phyloP scores from a whole-genome alignment of 2,113 vertebrate genomes.

The Rhabdornis inornatus region DNA sequence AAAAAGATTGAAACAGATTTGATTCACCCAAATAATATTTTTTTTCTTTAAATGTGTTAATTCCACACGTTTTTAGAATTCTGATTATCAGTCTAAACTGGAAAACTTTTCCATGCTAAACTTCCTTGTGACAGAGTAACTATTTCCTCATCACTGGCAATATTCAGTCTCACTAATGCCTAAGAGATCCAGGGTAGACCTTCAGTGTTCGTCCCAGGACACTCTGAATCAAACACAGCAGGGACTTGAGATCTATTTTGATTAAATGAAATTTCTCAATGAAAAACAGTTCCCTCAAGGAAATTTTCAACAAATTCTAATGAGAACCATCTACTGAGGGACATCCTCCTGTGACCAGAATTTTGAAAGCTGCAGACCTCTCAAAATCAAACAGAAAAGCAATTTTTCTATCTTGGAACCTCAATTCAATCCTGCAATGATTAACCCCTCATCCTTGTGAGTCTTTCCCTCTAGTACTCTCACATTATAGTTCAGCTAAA shows the following conservation, averaged over 20 bases:
- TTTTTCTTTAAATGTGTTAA: not conserved
- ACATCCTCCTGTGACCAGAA: conserved; percentile 8
- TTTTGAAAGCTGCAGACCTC: conserved; percentile 40
- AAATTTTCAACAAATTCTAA: conserved; percentile 40
- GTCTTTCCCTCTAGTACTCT: conserved; percentile 32
- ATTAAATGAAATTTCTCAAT: conserved; percentile 29
- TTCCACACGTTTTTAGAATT: not conserved
- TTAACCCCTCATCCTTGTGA: conserved; percentile 65
- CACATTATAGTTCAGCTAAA: conserved; percentile 63
- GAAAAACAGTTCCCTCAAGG: not conserved
- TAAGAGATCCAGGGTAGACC: not conserved
- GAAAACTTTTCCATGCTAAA: not conserved
- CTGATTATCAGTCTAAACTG: not conserved
- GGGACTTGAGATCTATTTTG: not conserved
- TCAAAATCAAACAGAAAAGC: conserved; percentile 62
- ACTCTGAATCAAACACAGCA: not conserved
- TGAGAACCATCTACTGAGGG: conserved; percentile 6
- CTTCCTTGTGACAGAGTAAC: not conserved
- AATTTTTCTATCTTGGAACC: conserved; percentile 52
- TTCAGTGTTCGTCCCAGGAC: not conserved
- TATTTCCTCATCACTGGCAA: not conserved
- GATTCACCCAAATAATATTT: not conserved
- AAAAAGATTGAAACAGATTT: not conserved
- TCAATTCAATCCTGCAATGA: conserved; percentile 51
- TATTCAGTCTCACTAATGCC: not conserved